Base-by-base conservation (phyloP, 2,888 invertebrate species). In the Himalopsyche anomala region DNA sequence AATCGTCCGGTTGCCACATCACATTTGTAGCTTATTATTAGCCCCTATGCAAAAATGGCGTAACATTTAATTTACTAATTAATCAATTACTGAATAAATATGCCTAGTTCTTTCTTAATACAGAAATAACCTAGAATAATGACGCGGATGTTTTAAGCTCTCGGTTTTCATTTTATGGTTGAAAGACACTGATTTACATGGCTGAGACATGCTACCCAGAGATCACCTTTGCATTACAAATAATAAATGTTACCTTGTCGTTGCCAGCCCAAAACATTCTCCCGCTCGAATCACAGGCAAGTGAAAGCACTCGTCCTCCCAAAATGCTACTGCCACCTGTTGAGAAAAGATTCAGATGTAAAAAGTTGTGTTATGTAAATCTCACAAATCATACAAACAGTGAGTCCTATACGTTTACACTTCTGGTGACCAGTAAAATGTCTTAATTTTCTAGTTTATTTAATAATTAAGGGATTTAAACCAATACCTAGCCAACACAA, bases 231-330 rank as follows among this genome's bases (percentile, higher is more conserved):
- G 45, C 88, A 88, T n/a, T 19, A 56, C 8, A 54, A 88, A 90
- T 82, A 19, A 83, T 83, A 51, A 38, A 42, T 62, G n/a, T 69
- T 82, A 95, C 95, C 92, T 94, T 95, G 90, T 96, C 96, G 91
- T 96, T 97, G 82, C 96, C 97, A 69, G 96, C 95, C 97, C 97
- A 98, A 89, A 97, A 94, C 90, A 96, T 94, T 89, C 95, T 93
- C 9, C 96, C 96, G 90, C 95, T 96, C 38, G 96, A 95, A 90
- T 97, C 97, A 90, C 96, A 96, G 0, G 96, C 95, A 89, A 97
- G 92, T 11, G 96, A 94, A 89, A 95, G 91, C 56, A 97, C 93
- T 84, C 92, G 91, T 0, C 94, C 94, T n/a, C 94, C 94, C n/a
- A 94, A 89, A 87, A 93, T 92, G 89, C 94, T 94, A 90, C 92